Base-by-base conservation (phyloP, 2,888 invertebrate genomes). In the Volucella inflata region DNA sequence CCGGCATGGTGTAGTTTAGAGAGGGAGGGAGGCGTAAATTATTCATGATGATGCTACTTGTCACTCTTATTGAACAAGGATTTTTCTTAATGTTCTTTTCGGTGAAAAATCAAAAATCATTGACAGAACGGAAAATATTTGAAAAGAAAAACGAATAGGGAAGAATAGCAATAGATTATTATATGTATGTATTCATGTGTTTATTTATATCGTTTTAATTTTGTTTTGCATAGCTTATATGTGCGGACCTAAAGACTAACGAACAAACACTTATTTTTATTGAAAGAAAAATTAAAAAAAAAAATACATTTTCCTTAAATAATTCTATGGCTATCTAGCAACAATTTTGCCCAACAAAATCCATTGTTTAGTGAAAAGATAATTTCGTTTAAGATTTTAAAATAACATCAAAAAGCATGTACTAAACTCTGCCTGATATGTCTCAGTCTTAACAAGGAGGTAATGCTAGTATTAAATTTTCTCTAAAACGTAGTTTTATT, bases 41-140 rank as follows among this genome's bases (percentile, higher is more conserved):
- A 76, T 76, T 76, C 68, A 76, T 76, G 68, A 51, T 68, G 60
- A 44, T 8, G 50, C 51, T 17, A 51, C 48, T 70, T 38, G 57
- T 71, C 70, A 42, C 38, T 50, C 30, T 40, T 65, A 67, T 67
- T 44, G 57, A 65, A 40, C 50, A 30, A 44, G 36, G 42, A 44
- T 51, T 50, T 44, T 72, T 36, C 11, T 44, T 57, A 59, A 50
- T 44, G 42, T 48, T 65, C 10, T 64, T 46, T 70, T 57, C 48
- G 38, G 59, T 59, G 6, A 30, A 67, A 75, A 65, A 16, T 59
- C 50, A 48, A 46, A 48, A 46, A 57, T 55, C 38, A 44, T 64
- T 48, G 48, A 46, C 21, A 38, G 48, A 14, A 40, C 21, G 11
- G 21, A 48, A 64, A 64, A 74, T 65, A 64, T 57, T 65, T 74